A percentile compares a stretch with the other conserved stretches of the same genome.
These are phyloP conservation scores for Phengaris arion DNA, from an alignment of 2,888 invertebrate species.

Conservation along the genomic window DNA sequence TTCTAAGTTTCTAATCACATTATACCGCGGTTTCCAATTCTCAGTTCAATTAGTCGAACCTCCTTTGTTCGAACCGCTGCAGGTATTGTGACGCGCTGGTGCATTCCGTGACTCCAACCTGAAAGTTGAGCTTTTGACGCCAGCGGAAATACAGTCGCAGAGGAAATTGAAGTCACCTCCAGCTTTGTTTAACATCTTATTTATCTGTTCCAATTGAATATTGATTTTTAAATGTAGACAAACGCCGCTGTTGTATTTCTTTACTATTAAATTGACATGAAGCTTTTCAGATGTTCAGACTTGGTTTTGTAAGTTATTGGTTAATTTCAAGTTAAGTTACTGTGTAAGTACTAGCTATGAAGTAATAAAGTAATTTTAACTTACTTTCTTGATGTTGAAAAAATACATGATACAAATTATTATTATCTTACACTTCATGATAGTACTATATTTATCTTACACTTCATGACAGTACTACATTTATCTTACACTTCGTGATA, in stretches of 20 bases:
- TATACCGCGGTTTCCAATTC: slow-evolving; percentile 1
- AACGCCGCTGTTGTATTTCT: neutral
- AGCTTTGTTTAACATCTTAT: slow-evolving; percentile 77
- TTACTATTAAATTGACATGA: neutral
- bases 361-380: no score
- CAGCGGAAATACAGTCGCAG: slow-evolving; percentile 59
- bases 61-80: neutral
- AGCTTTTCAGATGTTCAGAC: neutral
- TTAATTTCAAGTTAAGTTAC: neutral
- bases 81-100: slow-evolving; percentile 41
- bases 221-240: slow-evolving; percentile 14
- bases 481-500: neutral
- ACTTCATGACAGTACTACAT: neutral
- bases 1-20: neutral
- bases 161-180: slow-evolving; percentile 79
- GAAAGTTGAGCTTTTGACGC: slow-evolving; percentile 66
- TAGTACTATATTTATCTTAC: neutral
- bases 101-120: slow-evolving; percentile 64
- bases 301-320: neutral
- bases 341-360: no score
- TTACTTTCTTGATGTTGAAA: no score
- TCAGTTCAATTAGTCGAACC: slow-evolving; percentile 3
- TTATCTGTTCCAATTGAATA: slow-evolving; percentile 65
- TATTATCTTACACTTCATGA: neutral
- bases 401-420: neutral